Evolutionary conservation across 2,113 vertebrate species (phyloP), one percentile per base, ranked within the genome.

Genomic region (Empidonax alnorum): DNA sequence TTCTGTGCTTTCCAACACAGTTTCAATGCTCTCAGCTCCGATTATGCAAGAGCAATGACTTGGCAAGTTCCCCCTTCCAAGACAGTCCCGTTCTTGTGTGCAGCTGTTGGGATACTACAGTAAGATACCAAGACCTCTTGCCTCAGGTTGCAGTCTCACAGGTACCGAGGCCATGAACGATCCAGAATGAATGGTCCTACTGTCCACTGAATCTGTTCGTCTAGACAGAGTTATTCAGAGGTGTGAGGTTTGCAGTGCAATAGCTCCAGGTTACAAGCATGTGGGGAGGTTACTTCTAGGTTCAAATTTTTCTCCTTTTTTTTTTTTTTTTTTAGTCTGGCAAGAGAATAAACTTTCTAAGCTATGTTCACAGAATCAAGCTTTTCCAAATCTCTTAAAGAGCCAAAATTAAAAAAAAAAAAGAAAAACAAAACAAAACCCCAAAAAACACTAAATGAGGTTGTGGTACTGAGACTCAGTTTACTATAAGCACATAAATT

Each of bases 31-130:
- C 50, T 74, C 4, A 4, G 31, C 42, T 72, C 31, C 0, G 30
- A 75, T 97, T 97, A 94, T 46, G 82, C 80, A 98, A 98, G 63
- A 79, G 65, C 73, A 81, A 81, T 96, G 95, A 97, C 93, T 97
- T 95, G 84, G 95, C 94, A 96, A 68, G 94, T 96, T 97, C 93
- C 80, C 88, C 30, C 66, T 31, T 47, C 27, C 81, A 80, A 91
- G 71, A 69, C 58, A 96, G 58, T 4, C 55, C 37, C 0, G 3
- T 52, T 93, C 66, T 71, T 77, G 25, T n/a, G 68, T 14, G 8
- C 44, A 65, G 72, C 55, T 74, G 46, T 82, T 39, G 13, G 35
- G 42, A 56, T 61, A 52, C 14, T 46, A 37, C 84, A 71, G 23
- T 2, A 44, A 85, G 42, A 89, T 3, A 85, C 22, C 44, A 71